These are phyloP conservation scores for Tuta absoluta DNA, from an alignment of 2,888 invertebrate genomes.

Conservation along the genomic window DNA sequence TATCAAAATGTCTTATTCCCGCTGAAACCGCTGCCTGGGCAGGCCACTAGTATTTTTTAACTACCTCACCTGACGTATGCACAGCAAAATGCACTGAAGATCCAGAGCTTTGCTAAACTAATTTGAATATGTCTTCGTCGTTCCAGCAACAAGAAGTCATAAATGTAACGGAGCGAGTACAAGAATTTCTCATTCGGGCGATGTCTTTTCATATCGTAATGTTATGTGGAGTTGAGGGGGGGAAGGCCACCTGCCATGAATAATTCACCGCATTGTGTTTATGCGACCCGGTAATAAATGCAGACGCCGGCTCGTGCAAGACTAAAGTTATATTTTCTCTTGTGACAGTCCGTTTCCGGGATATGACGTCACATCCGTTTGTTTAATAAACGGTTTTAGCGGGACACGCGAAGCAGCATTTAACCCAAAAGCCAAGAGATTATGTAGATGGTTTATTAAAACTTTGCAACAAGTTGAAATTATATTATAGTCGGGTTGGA, in stretches of 20 bases:
- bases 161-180: constrained; percentile 11
- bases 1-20: no score
- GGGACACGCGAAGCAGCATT: constrained; percentile 21
- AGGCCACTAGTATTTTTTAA: not conserved
- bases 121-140: constrained; percentile 10
- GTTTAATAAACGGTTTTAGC: constrained; percentile 15
- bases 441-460: constrained; percentile 10
- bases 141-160: not conserved
- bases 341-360: constrained; percentile 27
- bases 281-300: constrained; percentile 32
- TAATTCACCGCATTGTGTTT: constrained; percentile 50
- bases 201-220: constrained; percentile 24
- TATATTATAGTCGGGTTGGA: not conserved
- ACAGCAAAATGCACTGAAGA: not conserved
- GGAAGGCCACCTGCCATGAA: constrained; percentile 41
- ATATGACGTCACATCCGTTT: constrained; percentile 18
- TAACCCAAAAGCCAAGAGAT: constrained; percentile 7
- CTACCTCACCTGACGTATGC: not conserved
- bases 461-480: constrained; percentile 9
- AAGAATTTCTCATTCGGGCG: constrained; percentile 22
- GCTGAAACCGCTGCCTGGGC: no score
- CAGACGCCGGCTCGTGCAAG: constrained; percentile 17
- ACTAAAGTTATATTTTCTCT: constrained; percentile 27
- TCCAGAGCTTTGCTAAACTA: constrained; percentile 12
- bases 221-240: constrained; percentile 15